phyloP scores from a whole-genome alignment of 2,797 vertebrate genomes.

The Peromyscus aztecus region DNA sequence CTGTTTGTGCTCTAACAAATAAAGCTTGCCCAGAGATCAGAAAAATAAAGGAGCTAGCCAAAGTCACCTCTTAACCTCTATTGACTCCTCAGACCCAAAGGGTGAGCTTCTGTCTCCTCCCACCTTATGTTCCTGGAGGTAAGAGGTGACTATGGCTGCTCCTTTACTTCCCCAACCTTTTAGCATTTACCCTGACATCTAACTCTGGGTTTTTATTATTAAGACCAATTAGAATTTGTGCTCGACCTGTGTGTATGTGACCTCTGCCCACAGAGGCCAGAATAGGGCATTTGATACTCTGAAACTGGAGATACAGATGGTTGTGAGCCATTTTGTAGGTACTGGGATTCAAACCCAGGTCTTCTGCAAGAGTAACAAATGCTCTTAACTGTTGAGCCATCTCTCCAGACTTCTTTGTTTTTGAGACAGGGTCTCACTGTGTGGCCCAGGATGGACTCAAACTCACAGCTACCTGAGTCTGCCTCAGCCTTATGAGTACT shows the following conservation, averaged over 20 bases:
- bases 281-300: not conserved
- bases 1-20: too few relatives aligned
- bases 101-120: too few relatives aligned
- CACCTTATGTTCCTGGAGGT: too few relatives aligned
- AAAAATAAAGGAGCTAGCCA: too few relatives aligned
- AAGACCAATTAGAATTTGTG: too few relatives aligned
- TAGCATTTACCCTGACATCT: too few relatives aligned
- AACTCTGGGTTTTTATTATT: too few relatives aligned
- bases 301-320: not conserved
- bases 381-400: not conserved
- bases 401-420: not conserved
- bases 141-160: too few relatives aligned
- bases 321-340: not conserved
- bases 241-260: not conserved
- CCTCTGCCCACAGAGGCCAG: not conserved
- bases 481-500: not conserved
- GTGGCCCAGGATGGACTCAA: not conserved
- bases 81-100: too few relatives aligned
- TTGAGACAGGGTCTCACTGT: not conserved
- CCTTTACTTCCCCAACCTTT: too few relatives aligned
- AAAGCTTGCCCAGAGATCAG: too few relatives aligned
- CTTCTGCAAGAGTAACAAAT: not conserved
- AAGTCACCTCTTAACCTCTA: too few relatives aligned
- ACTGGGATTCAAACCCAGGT: not conserved
- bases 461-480: not conserved